Conservation (phyloP, 2,113 vertebrate genomes). For the Seriola quinqueradiata region DNA sequence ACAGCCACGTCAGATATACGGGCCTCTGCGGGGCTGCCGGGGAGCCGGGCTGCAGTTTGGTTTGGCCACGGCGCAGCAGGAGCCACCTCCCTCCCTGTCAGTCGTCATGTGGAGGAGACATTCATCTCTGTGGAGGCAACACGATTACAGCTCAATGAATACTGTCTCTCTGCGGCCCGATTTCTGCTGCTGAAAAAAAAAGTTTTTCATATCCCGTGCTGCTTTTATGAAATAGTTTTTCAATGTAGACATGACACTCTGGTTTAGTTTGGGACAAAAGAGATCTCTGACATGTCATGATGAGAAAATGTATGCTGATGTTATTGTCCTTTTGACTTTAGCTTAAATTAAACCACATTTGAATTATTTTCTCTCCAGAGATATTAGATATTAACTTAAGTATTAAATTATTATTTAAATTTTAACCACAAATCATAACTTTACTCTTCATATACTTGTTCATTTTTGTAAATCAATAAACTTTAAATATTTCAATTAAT, state of each 20-base stretch:
- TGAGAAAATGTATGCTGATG: no score
- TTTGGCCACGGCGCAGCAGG: conserved; percentile 45
- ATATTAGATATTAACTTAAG: not conserved
- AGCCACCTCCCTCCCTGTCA: conserved; percentile 37
- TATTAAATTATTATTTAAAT: not conserved
- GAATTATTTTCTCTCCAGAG: not conserved
- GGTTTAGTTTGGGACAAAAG: not conserved
- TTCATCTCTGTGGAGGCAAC: conserved; percentile 38
- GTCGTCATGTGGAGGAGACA: conserved; percentile 45
- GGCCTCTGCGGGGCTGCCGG: conserved; percentile 8
- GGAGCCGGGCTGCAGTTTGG: conserved; percentile 47
- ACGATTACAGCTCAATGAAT: conserved; percentile 29
- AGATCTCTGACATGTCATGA: not conserved
- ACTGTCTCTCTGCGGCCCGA: not conserved
- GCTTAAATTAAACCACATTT: not conserved
- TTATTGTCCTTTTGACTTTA: not conserved
- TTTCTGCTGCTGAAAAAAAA: conserved; percentile 7
- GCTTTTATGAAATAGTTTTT: conserved; percentile 8
- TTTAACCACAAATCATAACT: no score
- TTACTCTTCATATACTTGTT: not conserved
- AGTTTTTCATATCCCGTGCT: not conserved
- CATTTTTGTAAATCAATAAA: not conserved
- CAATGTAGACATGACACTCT: not conserved
- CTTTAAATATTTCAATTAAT: no score
- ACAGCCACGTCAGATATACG: conserved; percentile 57